Conservation (phyloP, 2,797 vertebrate species). For the Cygnus olor region DNA sequence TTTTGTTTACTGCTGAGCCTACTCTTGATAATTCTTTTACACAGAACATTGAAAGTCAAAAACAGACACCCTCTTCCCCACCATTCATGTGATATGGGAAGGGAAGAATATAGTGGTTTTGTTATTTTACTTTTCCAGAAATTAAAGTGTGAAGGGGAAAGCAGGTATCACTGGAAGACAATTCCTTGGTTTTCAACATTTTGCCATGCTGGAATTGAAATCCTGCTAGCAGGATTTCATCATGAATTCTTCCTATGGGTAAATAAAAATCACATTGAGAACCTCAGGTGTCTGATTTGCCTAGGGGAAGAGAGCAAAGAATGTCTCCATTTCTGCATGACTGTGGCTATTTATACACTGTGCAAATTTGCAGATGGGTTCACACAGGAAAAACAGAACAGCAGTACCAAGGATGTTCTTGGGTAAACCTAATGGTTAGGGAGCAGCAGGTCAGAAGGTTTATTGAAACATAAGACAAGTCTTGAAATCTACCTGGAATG, state of each 20-base stretch:
- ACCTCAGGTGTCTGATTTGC: neutral
- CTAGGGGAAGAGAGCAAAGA: neutral
- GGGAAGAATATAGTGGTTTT: neutral
- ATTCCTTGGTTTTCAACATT: neutral
- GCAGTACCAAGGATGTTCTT: neutral
- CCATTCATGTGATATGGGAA: neutral
- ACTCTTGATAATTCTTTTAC: neutral
- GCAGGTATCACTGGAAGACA: neutral
- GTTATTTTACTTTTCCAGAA: neutral
- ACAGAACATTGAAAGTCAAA: neutral
- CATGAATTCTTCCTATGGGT: neutral
- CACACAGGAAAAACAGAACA: neutral
- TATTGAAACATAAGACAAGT: neutral
- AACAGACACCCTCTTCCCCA: neutral
- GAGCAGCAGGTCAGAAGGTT: neutral
- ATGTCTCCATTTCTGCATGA: neutral
- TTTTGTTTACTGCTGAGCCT: neutral
- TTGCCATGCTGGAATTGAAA: neutral
- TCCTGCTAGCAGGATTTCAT: neutral
- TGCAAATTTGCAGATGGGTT: neutral
- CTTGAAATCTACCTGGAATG: neutral
- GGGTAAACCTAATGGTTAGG: neutral
- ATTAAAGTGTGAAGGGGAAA: neutral
- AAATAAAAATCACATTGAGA: neutral
- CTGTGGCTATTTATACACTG: neutral